phyloP scores from a whole-genome alignment of 2,113 vertebrate genomes.

The Chloebia gouldiae region DNA sequence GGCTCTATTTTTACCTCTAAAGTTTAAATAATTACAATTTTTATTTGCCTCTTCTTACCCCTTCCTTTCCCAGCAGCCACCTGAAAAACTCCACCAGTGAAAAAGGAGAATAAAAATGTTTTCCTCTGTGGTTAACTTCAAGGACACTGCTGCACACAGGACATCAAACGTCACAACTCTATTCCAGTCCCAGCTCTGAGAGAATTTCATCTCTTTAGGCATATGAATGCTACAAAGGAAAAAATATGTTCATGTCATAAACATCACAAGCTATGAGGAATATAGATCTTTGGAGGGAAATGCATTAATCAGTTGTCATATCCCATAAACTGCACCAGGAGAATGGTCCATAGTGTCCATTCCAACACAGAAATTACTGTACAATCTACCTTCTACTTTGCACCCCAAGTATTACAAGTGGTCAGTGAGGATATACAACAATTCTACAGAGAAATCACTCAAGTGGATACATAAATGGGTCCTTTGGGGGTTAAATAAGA shows the following conservation, averaged over 20 bases:
- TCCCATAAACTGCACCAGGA: neutral
- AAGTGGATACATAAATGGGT: neutral
- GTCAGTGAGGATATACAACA: slow-evolving; percentile 5
- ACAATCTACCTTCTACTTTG: neutral
- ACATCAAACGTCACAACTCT: neutral
- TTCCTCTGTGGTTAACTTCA: neutral
- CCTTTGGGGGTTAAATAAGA: neutral
- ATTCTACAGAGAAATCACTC: slow-evolving; percentile 24
- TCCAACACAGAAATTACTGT: neutral
- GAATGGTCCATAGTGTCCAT: neutral
- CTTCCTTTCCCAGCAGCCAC: neutral
- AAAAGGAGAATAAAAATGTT: neutral
- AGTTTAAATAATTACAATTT: neutral
- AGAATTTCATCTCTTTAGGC: neutral
- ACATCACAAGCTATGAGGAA: slow-evolving; percentile 39
- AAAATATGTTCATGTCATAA: neutral
- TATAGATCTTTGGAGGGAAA: slow-evolving; percentile 63
- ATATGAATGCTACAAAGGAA: slow-evolving; percentile 38
- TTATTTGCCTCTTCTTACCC: neutral
- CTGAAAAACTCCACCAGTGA: neutral
- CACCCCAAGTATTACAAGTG: neutral
- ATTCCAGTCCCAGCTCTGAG: neutral
- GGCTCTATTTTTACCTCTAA: neutral
- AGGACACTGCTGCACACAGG: neutral
- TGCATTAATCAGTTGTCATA: neutral